phyloP scores from a whole-genome alignment of 2,888 invertebrate genomes.

The Leptogaster cylindrica region DNA sequence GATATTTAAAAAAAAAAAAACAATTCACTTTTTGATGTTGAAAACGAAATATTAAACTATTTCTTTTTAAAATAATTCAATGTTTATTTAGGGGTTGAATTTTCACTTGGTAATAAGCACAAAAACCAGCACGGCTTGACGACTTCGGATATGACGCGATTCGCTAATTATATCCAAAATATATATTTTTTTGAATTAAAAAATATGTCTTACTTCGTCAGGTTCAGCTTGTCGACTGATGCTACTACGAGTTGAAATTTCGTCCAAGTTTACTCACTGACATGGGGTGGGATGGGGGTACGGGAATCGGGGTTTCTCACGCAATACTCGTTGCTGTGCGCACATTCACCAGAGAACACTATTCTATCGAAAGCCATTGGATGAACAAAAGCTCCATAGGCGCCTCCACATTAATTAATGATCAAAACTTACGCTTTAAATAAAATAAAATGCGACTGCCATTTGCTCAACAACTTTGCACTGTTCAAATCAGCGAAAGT shows the following conservation, averaged over 20 bases:
- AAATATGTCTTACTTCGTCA: slow-evolving; percentile 38
- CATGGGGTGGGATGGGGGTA: neutral
- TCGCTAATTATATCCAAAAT: neutral
- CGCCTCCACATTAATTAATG: slow-evolving; percentile 11
- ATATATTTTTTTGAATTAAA: neutral
- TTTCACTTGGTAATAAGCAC: too few species aligned
- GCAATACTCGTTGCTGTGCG: too few species aligned
- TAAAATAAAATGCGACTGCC: too few species aligned
- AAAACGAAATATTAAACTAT: too few species aligned
- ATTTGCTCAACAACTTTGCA: neutral
- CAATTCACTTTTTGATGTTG: slow-evolving; percentile 28
- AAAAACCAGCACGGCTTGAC: too few species aligned
- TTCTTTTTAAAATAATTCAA: too few species aligned
- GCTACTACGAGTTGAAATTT: slow-evolving; percentile 21
- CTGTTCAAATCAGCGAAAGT: too few species aligned
- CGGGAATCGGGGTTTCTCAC: neutral
- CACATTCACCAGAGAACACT: slow-evolving; percentile 6
- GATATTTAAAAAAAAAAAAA: slow-evolving; percentile 6
- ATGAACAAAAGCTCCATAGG: slow-evolving; percentile 21
- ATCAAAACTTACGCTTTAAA: slow-evolving; percentile 17
- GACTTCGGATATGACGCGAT: too few species aligned
- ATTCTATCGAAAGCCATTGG: neutral
- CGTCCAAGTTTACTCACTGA: slow-evolving; percentile 12
- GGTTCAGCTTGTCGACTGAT: slow-evolving; percentile 44
- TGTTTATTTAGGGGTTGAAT: too few species aligned